A percentile compares a stretch with the other conserved stretches of the same genome.
Evolutionary conservation across 2,113 vertebrate genomes (phyloP).

Genomic region (Speoplatyrhinus poulsoni): DNA sequence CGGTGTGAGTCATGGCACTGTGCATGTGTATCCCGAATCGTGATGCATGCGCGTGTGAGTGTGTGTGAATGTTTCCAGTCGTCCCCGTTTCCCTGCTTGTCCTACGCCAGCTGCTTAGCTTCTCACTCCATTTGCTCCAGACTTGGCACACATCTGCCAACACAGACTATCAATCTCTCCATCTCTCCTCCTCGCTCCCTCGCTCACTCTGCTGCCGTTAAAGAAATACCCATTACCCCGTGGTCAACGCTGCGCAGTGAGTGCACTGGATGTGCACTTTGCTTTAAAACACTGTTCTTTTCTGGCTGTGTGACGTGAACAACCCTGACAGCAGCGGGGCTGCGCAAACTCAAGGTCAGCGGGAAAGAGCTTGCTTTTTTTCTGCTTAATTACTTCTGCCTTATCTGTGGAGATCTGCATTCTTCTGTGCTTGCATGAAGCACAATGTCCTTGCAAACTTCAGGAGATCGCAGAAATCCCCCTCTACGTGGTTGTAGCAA

Average conservation of each 20-base stretch:
- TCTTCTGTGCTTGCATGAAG: conserved; percentile 39
- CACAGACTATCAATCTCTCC: conserved; percentile 16
- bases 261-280: conserved; percentile 18
- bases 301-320: conserved; percentile 31
- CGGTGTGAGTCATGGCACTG: conserved; percentile 59
- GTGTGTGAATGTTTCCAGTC: conserved; percentile 31
- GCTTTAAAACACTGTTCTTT: conserved; percentile 32
- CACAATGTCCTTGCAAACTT: conserved; percentile 70
- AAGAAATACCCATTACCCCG: conserved; percentile 21
- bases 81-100: conserved; percentile 59
- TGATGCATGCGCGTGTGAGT: conserved; percentile 17
- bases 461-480: conserved; percentile 54
- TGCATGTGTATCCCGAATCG: conserved; percentile 36
- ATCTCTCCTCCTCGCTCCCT: conserved; percentile 16
- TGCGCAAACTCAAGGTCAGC: conserved; percentile 36
- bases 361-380: conserved; percentile 22
- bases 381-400: conserved; percentile 46
- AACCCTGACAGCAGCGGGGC: conserved; percentile 38
- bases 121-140: conserved; percentile 78
- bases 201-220: conserved; percentile 19
- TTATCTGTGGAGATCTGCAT: conserved; percentile 27
- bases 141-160: conserved; percentile 75
- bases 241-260: conserved; percentile 19
- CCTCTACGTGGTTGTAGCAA: conserved; percentile 57
- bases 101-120: conserved; percentile 72